These are phyloP conservation scores for Bibio marci DNA, from an alignment of 2,888 invertebrate genomes.

Conservation along the genomic window DNA sequence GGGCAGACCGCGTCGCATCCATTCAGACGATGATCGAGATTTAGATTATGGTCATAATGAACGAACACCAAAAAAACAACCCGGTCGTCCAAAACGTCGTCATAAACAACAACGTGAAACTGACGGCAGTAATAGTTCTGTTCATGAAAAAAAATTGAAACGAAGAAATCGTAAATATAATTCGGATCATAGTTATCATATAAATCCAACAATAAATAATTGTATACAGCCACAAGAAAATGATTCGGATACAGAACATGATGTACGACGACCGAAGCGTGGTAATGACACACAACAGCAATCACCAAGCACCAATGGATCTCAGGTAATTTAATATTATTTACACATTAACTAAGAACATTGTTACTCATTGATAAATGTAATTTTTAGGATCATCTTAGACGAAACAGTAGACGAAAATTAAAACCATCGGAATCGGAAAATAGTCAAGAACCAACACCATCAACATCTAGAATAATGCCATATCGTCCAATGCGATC, in stretches of 20 bases:
- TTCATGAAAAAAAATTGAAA: background rate
- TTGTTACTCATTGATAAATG: too few species aligned
- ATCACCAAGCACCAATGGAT: too few species aligned
- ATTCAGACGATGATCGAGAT: constrained; percentile 15
- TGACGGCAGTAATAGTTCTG: too few species aligned
- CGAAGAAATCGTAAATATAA: constrained; percentile 2
- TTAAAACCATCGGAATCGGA: background rate
- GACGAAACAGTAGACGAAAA: background rate
- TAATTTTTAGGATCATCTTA: too few species aligned
- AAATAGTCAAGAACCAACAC: background rate
- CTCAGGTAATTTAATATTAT: too few species aligned
- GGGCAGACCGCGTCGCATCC: constrained; percentile 8
- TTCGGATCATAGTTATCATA: constrained; percentile 11
- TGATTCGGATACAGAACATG: constrained; percentile 4
- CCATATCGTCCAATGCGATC: background rate
- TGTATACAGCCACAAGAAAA: too few species aligned
- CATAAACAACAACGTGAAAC: too few species aligned
- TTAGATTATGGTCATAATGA: constrained; percentile 10
- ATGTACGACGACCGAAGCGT: constrained; percentile 3
- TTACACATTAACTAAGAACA: too few species aligned
- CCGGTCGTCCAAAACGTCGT: too few species aligned
- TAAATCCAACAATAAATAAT: background rate
- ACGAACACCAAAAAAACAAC: too few species aligned
- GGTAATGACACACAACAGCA: background rate
- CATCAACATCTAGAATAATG: background rate